phyloP scores from a whole-genome alignment of 2,797 vertebrate species.

The Hozukius guyotensis region DNA sequence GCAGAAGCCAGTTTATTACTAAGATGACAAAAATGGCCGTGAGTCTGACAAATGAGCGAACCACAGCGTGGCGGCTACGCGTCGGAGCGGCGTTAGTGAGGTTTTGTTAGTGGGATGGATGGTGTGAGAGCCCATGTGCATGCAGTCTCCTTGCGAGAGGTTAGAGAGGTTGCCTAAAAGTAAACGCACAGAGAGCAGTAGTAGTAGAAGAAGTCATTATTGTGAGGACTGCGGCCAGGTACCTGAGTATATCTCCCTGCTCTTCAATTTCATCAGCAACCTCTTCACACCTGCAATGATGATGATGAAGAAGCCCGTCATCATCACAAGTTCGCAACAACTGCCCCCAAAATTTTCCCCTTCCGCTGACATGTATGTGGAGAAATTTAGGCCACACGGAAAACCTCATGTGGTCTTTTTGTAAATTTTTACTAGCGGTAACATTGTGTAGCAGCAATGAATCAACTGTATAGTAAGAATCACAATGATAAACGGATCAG shows the following conservation, averaged over 20 bases:
- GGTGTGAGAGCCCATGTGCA: constrained; percentile 35
- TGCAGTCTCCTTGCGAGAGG: constrained; percentile 51
- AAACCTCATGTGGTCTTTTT: neutral
- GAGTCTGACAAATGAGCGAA: constrained; percentile 27
- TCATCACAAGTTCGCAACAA: constrained; percentile 53
- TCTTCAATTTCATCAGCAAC: constrained; percentile 85
- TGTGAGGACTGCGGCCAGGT: constrained; percentile 60
- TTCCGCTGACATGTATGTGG: constrained; percentile 20
- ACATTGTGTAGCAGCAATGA: neutral
- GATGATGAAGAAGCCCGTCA: constrained; percentile 72
- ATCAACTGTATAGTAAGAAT: neutral
- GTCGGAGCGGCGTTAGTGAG: constrained; percentile 15
- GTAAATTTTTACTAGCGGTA: neutral
- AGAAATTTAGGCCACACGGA: neutral
- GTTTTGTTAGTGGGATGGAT: constrained; percentile 67
- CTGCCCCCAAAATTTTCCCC: neutral
- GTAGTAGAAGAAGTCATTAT: constrained; percentile 30
- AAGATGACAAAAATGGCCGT: constrained; percentile 30
- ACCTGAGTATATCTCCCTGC: constrained; percentile 85
- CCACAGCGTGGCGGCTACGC: neutral
- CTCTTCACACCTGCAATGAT: constrained; percentile 83
- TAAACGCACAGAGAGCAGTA: constrained; percentile 26
- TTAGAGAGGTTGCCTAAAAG: constrained; percentile 33
- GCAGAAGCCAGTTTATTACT: neutral
- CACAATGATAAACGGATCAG: neutral